These are phyloP conservation scores for Pelvicachromis taeniatus DNA, from an alignment of 2,113 vertebrate species.

Conservation along the genomic window DNA sequence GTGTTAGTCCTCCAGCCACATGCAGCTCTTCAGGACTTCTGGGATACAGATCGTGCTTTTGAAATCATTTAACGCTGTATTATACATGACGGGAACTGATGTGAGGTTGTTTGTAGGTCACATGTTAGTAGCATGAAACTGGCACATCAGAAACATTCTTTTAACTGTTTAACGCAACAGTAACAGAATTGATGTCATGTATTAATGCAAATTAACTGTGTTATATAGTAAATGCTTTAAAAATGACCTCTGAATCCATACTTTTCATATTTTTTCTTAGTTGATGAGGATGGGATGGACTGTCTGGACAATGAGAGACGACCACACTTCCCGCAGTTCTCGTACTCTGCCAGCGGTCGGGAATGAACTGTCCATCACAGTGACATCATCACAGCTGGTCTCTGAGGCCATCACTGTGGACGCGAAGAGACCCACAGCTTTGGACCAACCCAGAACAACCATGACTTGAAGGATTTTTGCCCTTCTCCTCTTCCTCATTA, in stretches of 20 bases:
- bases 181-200: neutral
- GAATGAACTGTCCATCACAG: slow-evolving; percentile 75
- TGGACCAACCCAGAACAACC: slow-evolving; percentile 35
- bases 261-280: slow-evolving; percentile 53
- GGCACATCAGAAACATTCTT: slow-evolving; percentile 16
- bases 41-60: slow-evolving; percentile 19
- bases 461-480: slow-evolving; percentile 30
- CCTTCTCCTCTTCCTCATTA: slow-evolving; percentile 18
- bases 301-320: slow-evolving; percentile 93
- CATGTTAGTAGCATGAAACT: slow-evolving; percentile 13
- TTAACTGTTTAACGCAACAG: slow-evolving; percentile 7
- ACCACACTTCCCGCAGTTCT: slow-evolving; percentile 98
- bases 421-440: slow-evolving; percentile 45
- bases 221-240: neutral
- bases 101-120: slow-evolving; percentile 35
- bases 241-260: neutral
- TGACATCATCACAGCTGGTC: slow-evolving; percentile 75
- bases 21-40: slow-evolving; percentile 16
- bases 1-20: slow-evolving; percentile 28
- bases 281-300: slow-evolving; percentile 97
- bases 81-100: slow-evolving; percentile 33
- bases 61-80: slow-evolving; percentile 46
- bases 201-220: neutral
- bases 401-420: slow-evolving; percentile 71
- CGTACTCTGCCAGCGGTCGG: slow-evolving; percentile 95